Conservation (phyloP, 2,888 invertebrate species). For the Tribolium freemani region DNA sequence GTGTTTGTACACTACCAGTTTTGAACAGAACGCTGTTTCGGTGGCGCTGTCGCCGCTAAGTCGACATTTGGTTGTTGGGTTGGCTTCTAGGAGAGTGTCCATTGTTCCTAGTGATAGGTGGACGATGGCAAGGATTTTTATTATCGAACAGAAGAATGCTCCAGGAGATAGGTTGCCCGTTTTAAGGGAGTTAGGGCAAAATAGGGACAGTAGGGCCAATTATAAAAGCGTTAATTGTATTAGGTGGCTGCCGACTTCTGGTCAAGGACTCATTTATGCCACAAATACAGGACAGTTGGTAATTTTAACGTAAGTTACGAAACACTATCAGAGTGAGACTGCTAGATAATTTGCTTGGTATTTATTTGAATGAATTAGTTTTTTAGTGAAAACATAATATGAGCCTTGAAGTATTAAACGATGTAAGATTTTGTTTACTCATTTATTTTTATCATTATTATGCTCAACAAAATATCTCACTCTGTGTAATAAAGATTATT, state of each 20-base stretch:
- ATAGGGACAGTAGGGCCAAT: constrained; percentile 72
- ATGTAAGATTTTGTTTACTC: not conserved
- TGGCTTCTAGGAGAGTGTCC: constrained; percentile 77
- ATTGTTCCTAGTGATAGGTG: constrained; percentile 72
- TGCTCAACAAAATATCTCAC: not conserved
- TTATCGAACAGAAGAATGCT: constrained; percentile 64
- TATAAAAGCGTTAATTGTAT: constrained; percentile 87
- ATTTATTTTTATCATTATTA: not conserved
- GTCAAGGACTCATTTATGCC: constrained; percentile 88
- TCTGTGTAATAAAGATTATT: not conserved
- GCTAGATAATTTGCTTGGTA: not conserved
- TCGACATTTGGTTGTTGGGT: constrained; percentile 84
- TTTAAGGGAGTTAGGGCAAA: constrained; percentile 77
- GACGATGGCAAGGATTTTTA: constrained; percentile 68
- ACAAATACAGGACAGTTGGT: constrained; percentile 88
- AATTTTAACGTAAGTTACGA: constrained; percentile 72
- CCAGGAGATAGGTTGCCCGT: constrained; percentile 68
- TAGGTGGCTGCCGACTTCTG: constrained; percentile 86
- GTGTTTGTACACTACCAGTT: constrained; percentile 82
- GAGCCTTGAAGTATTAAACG: not conserved
- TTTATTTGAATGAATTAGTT: not conserved
- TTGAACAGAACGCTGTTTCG: constrained; percentile 86
- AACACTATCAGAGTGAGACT: constrained; percentile 2
- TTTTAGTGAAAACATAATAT: not conserved
- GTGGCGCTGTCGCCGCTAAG: constrained; percentile 88